Evolutionary conservation across 2,113 vertebrate species (phyloP).

Genomic region (Phalacrocorax pelagicus): DNA sequence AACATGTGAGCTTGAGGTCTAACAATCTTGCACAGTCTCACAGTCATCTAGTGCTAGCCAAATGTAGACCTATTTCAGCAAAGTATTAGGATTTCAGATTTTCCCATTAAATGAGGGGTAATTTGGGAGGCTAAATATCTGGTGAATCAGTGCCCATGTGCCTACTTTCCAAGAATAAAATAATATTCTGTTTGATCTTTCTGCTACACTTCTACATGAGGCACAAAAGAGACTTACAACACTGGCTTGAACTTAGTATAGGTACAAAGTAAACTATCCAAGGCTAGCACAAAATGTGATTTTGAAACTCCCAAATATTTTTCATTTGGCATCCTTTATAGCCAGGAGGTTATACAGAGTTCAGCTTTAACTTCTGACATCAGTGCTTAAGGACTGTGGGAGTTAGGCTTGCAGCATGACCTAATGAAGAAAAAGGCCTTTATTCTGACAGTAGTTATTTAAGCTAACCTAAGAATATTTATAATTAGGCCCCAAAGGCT

Average conservation of each 20-base stretch:
- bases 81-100: neutral
- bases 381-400: neutral
- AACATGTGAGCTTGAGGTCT: neutral
- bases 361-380: slow-evolving; percentile 11
- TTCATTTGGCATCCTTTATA: neutral
- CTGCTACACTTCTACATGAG: neutral
- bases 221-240: neutral
- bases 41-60: neutral
- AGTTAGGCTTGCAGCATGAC: neutral
- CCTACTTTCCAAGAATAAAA: neutral
- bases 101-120: neutral
- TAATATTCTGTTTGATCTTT: neutral
- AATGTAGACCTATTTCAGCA: neutral
- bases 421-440: neutral
- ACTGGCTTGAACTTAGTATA: neutral
- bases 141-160: neutral
- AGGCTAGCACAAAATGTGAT: neutral
- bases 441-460: neutral
- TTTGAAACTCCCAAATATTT: neutral
- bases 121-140: neutral
- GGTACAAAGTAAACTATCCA: neutral
- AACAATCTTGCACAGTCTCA: neutral
- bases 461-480: neutral
- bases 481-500: neutral
- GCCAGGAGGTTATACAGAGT: neutral